phyloP scores from a whole-genome alignment of 2,113 vertebrate species.

The Amblyornis subalaris region DNA sequence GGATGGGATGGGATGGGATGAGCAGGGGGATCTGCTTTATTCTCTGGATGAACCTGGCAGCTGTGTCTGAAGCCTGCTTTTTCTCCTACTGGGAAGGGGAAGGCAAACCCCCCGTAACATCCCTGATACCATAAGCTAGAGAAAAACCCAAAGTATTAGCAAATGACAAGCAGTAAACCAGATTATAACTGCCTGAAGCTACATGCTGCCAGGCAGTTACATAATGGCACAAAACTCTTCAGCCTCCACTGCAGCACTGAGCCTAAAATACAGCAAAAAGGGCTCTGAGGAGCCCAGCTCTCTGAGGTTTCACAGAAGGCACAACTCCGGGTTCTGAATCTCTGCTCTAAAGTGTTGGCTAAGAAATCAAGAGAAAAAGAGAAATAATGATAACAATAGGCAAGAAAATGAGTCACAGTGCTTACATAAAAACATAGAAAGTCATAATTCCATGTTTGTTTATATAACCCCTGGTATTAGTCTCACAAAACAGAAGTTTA shows the following conservation, averaged over 20 bases:
- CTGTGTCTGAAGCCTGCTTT: neutral
- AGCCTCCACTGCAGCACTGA: neutral
- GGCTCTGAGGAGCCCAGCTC: neutral
- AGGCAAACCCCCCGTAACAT: neutral
- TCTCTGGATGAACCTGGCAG: neutral
- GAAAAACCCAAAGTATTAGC: neutral
- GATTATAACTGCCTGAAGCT: neutral
- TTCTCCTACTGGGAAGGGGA: neutral
- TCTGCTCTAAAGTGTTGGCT: neutral
- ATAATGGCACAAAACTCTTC: neutral
- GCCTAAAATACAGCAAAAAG: neutral
- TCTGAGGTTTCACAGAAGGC: neutral
- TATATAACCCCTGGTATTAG: neutral
- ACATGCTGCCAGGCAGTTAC: neutral
- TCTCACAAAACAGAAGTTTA: neutral
- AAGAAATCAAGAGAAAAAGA: neutral
- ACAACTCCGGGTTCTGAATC: neutral
- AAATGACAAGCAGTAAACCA: neutral
- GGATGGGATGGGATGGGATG: fast-evolving
- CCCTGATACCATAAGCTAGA: neutral
- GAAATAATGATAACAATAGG: neutral
- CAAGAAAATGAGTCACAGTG: neutral
- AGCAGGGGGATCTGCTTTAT: neutral
- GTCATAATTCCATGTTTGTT: neutral
- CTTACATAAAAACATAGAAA: neutral